Evolutionary conservation across 2,888 invertebrate genomes (phyloP).

Genomic region (Meghimatium bilineatum): DNA sequence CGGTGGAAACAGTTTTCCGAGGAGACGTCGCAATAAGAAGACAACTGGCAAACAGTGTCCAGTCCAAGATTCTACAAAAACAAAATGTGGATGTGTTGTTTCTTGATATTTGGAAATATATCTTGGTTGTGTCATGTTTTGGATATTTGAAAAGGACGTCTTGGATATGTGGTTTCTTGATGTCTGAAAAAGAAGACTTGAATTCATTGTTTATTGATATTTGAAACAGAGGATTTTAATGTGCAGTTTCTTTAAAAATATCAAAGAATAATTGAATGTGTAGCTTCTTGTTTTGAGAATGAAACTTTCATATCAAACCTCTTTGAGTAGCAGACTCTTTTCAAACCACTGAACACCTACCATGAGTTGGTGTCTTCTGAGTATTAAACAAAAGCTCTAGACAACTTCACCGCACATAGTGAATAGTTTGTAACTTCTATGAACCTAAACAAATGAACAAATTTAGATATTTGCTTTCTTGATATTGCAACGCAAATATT

Average conservation of each 20-base stretch:
- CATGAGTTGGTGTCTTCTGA: too few species aligned
- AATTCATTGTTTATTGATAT: not conserved
- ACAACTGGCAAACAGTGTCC: not conserved
- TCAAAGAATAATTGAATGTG: not conserved
- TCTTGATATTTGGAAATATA: constrained; percentile 42
- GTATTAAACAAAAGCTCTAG: too few species aligned
- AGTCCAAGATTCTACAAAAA: constrained; percentile 17
- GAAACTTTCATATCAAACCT: too few species aligned
- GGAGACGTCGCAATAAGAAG: constrained; percentile 13
- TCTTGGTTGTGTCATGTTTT: constrained; percentile 40
- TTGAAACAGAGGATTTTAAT: not conserved
- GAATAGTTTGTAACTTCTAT: too few species aligned
- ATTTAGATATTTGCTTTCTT: too few species aligned
- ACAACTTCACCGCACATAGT: too few species aligned
- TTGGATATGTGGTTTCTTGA: constrained; percentile 24
- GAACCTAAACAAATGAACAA: too few species aligned
- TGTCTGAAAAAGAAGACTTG: not conserved
- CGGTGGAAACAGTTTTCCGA: not conserved
- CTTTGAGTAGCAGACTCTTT: too few species aligned
- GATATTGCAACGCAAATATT: not conserved
- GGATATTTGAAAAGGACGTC: constrained; percentile 12
- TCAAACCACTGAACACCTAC: too few species aligned
- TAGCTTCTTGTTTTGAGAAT: not conserved
- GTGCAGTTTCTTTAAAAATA: not conserved
- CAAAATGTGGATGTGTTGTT: constrained; percentile 47